Base-by-base conservation (phyloP, 2,888 invertebrate species). In the Drosophila greeni region DNA sequence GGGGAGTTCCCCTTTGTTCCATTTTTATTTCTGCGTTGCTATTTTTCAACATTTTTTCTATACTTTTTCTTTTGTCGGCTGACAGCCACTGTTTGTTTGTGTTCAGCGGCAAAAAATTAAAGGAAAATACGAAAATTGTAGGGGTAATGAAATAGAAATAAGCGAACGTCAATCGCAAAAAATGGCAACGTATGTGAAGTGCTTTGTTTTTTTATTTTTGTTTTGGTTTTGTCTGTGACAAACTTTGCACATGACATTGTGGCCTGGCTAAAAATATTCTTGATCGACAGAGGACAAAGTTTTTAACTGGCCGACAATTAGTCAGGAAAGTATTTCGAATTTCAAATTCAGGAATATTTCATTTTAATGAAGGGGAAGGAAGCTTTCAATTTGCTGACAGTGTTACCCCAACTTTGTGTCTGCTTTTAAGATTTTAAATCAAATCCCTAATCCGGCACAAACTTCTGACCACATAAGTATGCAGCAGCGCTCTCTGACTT, bases 61-160 rank as follows among this genome's bases (percentile, higher is more conserved):
- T 29, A 29, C 14, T 42, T 51, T 76, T 74, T 20, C 20, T 20
- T 20, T 66, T 18, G 18, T 62, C 62, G 70, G 66, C 69, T 53
- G 42, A 18, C 43, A 58, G 42, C 29, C 43, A 58, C 64, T 68
- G 70, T 79, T 76, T 82, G 81, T 77, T 75, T 73, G 66, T 37
- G 64, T 43, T 34, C 39, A 48, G 23, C 24, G 56, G 57, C 53
- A 56, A 60, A 75, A 75, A 84, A 81, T 77, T 77, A 72, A 78
- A 73, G 64, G 58, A 78, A 82, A 83, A 83, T 74, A 77, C 31
- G 58, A 78, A 82, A 83, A 83, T 74, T 75, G 29, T 55, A 71
- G 52, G 40, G 48, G 73, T 57, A 77, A 73, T 73, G 66, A 75
- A 82, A 77, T 74, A 60, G 66, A 62, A 75, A 64, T 61, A 69